Evolutionary conservation across 2,113 vertebrate genomes (phyloP).

Genomic region (Anarrhichthys ocellatus): DNA sequence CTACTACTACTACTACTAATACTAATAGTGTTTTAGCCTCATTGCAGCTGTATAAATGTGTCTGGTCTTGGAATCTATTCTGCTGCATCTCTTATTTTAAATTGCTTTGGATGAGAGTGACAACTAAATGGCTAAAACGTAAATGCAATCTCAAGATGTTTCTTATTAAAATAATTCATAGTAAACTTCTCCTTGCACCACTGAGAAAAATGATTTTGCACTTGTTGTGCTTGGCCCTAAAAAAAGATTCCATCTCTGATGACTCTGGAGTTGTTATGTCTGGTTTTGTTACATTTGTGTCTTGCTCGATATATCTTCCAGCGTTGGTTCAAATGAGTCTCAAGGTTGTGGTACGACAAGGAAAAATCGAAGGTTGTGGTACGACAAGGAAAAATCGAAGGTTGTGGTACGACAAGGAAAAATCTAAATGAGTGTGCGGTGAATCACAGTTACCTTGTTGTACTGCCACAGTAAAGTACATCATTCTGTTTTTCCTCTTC

Average conservation of each 20-base stretch:
- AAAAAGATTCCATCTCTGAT: neutral
- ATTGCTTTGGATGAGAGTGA: neutral
- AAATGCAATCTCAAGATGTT: neutral
- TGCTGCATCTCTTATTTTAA: neutral
- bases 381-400: constrained; percentile 21
- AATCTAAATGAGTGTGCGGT: constrained; percentile 38
- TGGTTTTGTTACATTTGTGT: neutral
- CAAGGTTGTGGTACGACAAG: constrained; percentile 50
- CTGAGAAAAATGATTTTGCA: neutral
- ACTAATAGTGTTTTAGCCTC: neutral
- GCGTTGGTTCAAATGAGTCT: constrained; percentile 33
- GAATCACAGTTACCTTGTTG: constrained; percentile 53
- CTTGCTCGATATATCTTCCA: constrained; percentile 15
- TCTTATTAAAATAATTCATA: neutral
- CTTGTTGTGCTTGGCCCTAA: constrained; percentile 11
- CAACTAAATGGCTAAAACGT: neutral
- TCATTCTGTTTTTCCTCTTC: constrained; percentile 65
- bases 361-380: constrained; percentile 42
- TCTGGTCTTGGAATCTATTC: neutral
- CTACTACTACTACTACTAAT: neutral
- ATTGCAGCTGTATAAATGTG: neutral
- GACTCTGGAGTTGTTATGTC: neutral
- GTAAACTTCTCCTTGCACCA: neutral
- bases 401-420: constrained; percentile 29
- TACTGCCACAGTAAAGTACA: constrained; percentile 36